Conservation (phyloP, 2,797 vertebrate genomes). For the Myotis findleyi region DNA sequence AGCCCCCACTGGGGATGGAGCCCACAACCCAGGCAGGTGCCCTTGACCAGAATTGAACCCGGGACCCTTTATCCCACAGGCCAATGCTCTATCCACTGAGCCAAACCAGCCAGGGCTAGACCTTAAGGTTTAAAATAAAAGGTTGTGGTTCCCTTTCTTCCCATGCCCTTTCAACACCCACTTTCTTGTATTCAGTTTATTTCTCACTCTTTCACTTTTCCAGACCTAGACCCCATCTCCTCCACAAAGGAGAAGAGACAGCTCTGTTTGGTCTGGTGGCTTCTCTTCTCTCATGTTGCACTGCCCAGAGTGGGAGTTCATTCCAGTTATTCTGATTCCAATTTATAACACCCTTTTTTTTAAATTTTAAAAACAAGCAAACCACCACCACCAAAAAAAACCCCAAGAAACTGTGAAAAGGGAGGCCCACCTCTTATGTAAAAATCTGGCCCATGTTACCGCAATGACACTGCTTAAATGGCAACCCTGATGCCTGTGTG, state of each 20-base stretch:
- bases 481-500: conserved; percentile 81
- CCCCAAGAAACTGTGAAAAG: conserved; percentile 59
- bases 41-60: no score
- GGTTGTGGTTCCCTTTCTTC: conserved; percentile 12
- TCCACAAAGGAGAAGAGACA: conserved; percentile 78
- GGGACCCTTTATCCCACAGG: no score
- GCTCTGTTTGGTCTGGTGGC: conserved; percentile 81
- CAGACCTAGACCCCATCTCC: conserved; percentile 81
- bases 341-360: conserved; percentile 84
- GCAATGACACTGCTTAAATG: conserved; percentile 82
- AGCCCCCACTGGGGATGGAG: no score
- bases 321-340: conserved; percentile 85
- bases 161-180: conserved; percentile 77
- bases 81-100: no score
- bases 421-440: conserved; percentile 82
- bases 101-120: conserved; percentile 45
- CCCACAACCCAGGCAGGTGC: no score
- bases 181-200: conserved; percentile 76
- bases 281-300: conserved; percentile 87
- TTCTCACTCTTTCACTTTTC: conserved; percentile 61
- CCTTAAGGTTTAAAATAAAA: conserved; percentile 83
- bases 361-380: conserved; percentile 3
- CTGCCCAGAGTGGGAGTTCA: conserved; percentile 85
- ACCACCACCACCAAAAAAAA: conserved; percentile 60
- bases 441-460: conserved; percentile 85